Evolutionary conservation across 2,888 invertebrate species (phyloP), one percentile per base, ranked within the genome.

Genomic region (Pilophorus perplexus): DNA sequence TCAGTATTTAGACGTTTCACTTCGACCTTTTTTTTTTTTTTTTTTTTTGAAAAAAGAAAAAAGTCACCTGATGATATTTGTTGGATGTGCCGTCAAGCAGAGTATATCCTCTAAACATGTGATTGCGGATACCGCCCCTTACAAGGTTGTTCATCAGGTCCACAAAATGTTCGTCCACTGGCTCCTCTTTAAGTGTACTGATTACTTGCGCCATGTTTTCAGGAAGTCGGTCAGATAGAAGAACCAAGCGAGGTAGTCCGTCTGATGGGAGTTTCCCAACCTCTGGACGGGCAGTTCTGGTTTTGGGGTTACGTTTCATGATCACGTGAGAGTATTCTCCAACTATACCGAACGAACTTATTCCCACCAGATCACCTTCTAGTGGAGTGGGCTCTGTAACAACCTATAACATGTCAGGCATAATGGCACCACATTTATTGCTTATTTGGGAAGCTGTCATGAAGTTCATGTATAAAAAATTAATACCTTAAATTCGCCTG

Each of bases 341-440:
- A 62, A 82, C 81, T 74, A 83, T 81, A 6, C 83, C 83, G 74
- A 83, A 82, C 3, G 81, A 81, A 74, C 82, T 84, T 22, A 95
- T 81, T 2, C 89, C 94, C 23, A 88, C 85, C 74, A 87, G 72
- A 22, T 90, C 89, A 25, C 88, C 87, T 33, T 83, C 78, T 81
- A 91, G 86, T 0, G 82, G 83, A 22, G 78, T 86, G 75, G 80
- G 82, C 55, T 86, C 89, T 0, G 86, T 84, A 0, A 96, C 86
- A 0, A 59, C 59, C 59, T 59, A 23, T 20, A 48, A 1, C 8
- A 42, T 12, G 33, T 33, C 33, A 33, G 10, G 10, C 6, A n/a
- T n/a, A n/a, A n/a, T n/a, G n/a, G n/a, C n/a, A n/a, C n/a, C n/a
- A n/a, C n/a, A n/a, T n/a, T n/a, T n/a, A n/a, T n/a, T n/a, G n/a